Base-by-base conservation (phyloP, 1,140 invertebrate species). In the Brachionus manjavacas region DNA sequence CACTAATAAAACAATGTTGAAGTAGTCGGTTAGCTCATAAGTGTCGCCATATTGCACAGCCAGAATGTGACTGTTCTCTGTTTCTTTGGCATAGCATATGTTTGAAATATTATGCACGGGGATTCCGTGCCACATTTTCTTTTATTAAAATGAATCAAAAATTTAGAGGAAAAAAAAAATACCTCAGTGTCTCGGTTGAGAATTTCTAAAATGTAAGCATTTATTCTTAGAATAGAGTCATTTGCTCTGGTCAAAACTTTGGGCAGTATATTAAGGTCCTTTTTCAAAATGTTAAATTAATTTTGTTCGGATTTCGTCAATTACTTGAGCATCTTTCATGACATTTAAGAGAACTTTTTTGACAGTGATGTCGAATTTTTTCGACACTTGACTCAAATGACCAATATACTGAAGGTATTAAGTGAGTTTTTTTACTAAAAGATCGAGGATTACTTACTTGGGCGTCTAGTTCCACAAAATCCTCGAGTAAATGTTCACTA, bases 41-140 rank as follows among this genome's bases (percentile, higher is more conserved):
- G 72, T 76, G 43, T 76, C 72, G 14, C 72, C 72, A 49, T 76
- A 25, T 49, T 76, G 72, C 3, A 76, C 20, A 9, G 72, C 72
- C 41, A 76, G 25, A 25, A 76, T 76, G 14, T 76, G 72, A 3
- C 72, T 76, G 20, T 49, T 46, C 12, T 76, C 72, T 4, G 72
- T 76, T 49, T 76, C 72, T 49, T 76, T 76, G 7, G 72, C 72
- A 49, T 76, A 76, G 25, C 72, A 76, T 4, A 76, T 76, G n/a
- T 76, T 76, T n/a, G 72, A 76, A 49, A 76, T 76, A 9, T 76
- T 76, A 16, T 76, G 72, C n/a, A 76, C 72, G 2, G 72, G 72
- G 6, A 76, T 49, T 25, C 72, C 72, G 11, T 76, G 72, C 20
- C 41, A 46, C 41, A 76, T 76, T 49, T 76, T 76, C 41, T 76